Conservation (phyloP, 2,113 vertebrate genomes). For the Ceratotherium simum region DNA sequence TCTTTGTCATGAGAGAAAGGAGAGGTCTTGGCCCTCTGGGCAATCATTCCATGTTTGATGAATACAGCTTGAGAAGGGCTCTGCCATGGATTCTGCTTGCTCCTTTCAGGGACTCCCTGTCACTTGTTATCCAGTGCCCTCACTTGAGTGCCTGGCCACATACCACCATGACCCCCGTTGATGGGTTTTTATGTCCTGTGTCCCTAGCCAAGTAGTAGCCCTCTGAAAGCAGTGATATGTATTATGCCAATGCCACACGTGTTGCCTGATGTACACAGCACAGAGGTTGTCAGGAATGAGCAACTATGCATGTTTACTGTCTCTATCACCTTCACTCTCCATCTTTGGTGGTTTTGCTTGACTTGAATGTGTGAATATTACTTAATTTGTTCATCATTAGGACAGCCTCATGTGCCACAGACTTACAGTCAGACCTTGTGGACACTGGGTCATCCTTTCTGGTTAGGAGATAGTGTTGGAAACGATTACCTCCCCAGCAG, state of each 20-base stretch:
- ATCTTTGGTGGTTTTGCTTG: conserved; percentile 50
- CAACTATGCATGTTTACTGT: not conserved
- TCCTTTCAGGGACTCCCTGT: not conserved
- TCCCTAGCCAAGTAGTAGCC: not conserved
- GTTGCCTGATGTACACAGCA: accelerated
- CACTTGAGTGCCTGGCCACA: not conserved
- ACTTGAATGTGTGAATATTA: conserved; percentile 65
- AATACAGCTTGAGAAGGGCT: not conserved
- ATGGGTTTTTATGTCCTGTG: not conserved
- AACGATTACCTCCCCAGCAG: not conserved
- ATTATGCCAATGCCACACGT: accelerated
- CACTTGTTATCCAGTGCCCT: not conserved
- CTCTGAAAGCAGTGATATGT: not conserved
- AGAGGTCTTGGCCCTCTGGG: not conserved
- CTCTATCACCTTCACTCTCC: not conserved
- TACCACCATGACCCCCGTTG: not conserved
- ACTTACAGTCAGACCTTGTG: not conserved
- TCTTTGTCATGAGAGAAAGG: not conserved
- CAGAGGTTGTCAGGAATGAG: not conserved
- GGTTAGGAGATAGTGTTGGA: not conserved
- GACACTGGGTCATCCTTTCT: not conserved
- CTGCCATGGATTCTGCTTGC: not conserved
- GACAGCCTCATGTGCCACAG: conserved; percentile 61
- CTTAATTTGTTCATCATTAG: conserved; percentile 67
- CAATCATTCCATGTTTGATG: not conserved